A percentile compares a stretch with the other conserved stretches of the same genome.
Conservation (phyloP, 2,888 invertebrate species). For the Trichogramma evanescens region DNA sequence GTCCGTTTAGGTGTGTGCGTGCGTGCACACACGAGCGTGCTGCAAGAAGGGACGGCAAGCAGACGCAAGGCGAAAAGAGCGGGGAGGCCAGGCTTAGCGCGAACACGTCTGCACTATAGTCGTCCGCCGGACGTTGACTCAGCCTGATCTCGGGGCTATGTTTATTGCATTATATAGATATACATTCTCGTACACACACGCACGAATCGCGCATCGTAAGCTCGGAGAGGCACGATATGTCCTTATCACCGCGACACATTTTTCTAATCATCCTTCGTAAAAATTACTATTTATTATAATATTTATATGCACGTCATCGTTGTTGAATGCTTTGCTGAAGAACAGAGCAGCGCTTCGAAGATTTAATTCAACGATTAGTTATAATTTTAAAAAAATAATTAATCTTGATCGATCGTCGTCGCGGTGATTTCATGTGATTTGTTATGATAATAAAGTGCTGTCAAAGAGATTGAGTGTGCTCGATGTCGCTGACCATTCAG, state of each 20-base stretch:
- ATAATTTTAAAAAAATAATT: no score
- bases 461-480: no score
- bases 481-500: no score
- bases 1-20: conserved; percentile 11
- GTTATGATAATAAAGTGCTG: no score
- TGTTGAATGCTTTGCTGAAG: not conserved
- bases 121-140: conserved; percentile 23
- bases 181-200: not conserved
- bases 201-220: not conserved
- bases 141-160: conserved; percentile 15
- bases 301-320: no score
- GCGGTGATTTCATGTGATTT: no score
- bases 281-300: no score
- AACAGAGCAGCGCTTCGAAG: not conserved
- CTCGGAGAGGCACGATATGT: not conserved
- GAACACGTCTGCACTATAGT: conserved; percentile 19
- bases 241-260: not conserved
- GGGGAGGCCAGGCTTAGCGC: conserved; percentile 14
- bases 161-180: not conserved
- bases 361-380: not conserved
- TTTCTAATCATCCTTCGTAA: no score
- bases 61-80: conserved; percentile 7
- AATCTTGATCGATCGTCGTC: no score
- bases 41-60: conserved; percentile 1
- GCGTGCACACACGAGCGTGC: conserved; percentile 20